Evolutionary conservation across 1,140 invertebrate species (phyloP), one percentile per base, ranked within the genome.

Genomic region (Saxidomus purpurata): DNA sequence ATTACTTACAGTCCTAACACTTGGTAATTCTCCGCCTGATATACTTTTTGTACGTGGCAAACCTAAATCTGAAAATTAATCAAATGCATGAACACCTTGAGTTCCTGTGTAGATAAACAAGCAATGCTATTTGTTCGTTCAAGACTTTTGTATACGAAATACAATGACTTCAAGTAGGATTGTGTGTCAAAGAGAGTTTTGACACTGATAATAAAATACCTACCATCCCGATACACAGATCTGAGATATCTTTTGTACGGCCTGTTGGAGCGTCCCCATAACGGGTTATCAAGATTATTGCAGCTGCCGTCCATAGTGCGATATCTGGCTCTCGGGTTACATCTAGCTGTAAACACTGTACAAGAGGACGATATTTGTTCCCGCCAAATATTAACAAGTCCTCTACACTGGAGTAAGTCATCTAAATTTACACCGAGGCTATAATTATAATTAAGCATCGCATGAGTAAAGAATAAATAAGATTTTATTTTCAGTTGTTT

Each of bases 1-100:
- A 49, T 83, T 89, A 49, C 88, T 89, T 22, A 89, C 88, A 25
- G 63, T 40, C 28, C 88, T 61, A 19, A 80, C 59, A 34, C 89
- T 87, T 15, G 89, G 89, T 55, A 90, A 77, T 0, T 25, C 38
- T 40, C 47, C 49, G 19, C 52, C 52, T 11, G 52, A 15, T 11
- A 55, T 22, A 19, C 52, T 55, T 11, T 3, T 55, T 3, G 3
- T 13, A 11, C 52, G 52, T 55, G 52, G 52, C 22, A 22, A 55
- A 55, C 19, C 19, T 13, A 15, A 22, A 19, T 22, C 52, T 55
- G n/a, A n/a, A n/a, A n/a, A n/a, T n/a, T n/a, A n/a, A n/a, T n/a
- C n/a, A n/a, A n/a, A n/a, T n/a, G n/a, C n/a, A n/a, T n/a, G n/a
- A n/a, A n/a, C n/a, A n/a, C n/a, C n/a, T n/a, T n/a, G n/a, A n/a